Conservation (phyloP, 2,113 vertebrate genomes). For the Hippocampus comes region DNA sequence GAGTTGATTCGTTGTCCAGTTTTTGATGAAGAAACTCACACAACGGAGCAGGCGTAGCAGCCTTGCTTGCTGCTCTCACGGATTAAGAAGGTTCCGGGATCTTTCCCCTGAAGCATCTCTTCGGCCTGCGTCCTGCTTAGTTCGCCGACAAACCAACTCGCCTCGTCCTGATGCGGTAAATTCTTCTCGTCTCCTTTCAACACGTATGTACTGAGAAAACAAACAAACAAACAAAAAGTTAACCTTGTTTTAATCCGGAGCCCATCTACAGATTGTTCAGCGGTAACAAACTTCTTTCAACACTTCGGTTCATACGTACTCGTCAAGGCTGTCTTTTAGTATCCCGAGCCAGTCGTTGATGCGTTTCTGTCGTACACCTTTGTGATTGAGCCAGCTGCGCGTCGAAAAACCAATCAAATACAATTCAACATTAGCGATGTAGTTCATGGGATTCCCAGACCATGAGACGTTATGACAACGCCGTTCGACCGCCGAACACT, state of each 20-base stretch:
- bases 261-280: neutral
- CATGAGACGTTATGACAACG: neutral
- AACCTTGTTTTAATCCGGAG: neutral
- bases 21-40: conserved; percentile 74
- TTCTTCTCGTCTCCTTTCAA: conserved; percentile 88
- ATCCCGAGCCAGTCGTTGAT: conserved; percentile 93
- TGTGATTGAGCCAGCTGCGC: conserved; percentile 91
- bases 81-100: conserved; percentile 91
- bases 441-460: no score
- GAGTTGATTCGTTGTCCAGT: neutral
- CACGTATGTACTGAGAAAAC: conserved; percentile 77
- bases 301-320: conserved; percentile 76
- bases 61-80: conserved; percentile 94
- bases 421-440: neutral
- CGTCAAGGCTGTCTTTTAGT: conserved; percentile 85
- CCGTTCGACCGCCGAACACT: conserved; percentile 49
- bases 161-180: conserved; percentile 87
- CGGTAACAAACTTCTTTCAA: neutral
- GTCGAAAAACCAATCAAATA: neutral
- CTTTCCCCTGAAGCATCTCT: conserved; percentile 88
- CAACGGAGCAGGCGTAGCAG: conserved; percentile 95
- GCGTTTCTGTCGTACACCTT: conserved; percentile 90
- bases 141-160: conserved; percentile 95
- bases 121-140: conserved; percentile 89
- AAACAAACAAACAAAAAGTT: conserved; percentile 6